Evolutionary conservation across 2,113 vertebrate species (phyloP).

Genomic region (Glaucidium brasilianum): DNA sequence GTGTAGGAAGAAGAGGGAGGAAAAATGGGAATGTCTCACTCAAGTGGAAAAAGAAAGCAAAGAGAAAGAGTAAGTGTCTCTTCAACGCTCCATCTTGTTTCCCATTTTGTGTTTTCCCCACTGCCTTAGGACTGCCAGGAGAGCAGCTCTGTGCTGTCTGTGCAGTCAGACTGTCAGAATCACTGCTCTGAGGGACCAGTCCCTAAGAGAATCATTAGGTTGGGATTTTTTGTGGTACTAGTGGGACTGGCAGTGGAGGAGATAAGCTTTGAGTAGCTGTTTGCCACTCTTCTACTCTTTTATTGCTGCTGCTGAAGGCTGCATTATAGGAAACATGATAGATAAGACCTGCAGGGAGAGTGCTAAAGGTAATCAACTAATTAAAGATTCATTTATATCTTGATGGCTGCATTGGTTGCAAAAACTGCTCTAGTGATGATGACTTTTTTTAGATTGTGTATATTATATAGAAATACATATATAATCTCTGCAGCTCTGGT

Average conservation of each 20-base stretch:
- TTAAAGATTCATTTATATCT: neutral
- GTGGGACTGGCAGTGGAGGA: neutral
- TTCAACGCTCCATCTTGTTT: neutral
- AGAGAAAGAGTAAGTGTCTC: slow-evolving; percentile 90
- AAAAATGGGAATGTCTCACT: slow-evolving; percentile 94
- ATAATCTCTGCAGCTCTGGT: neutral
- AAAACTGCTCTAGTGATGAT: neutral
- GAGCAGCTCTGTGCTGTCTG: neutral
- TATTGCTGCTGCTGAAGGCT: neutral
- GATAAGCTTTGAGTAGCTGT: neutral
- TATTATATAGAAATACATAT: neutral
- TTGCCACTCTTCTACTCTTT: neutral
- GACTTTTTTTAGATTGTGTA: neutral
- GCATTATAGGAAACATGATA: neutral
- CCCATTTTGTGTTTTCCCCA: neutral
- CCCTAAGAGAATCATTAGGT: neutral
- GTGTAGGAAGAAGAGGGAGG: slow-evolving; percentile 88
- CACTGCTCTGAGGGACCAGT: neutral
- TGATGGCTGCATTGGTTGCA: neutral
- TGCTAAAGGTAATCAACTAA: neutral
- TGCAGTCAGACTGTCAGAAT: neutral
- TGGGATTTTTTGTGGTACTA: neutral
- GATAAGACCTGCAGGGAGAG: neutral
- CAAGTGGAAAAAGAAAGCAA: slow-evolving; percentile 92
- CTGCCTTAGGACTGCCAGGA: neutral